Percentiles rank a stretch among this genome's conserved stretches.
Evolutionary conservation across 1,140 invertebrate species (phyloP).

Genomic region (Drosophila sechellia): DNA sequence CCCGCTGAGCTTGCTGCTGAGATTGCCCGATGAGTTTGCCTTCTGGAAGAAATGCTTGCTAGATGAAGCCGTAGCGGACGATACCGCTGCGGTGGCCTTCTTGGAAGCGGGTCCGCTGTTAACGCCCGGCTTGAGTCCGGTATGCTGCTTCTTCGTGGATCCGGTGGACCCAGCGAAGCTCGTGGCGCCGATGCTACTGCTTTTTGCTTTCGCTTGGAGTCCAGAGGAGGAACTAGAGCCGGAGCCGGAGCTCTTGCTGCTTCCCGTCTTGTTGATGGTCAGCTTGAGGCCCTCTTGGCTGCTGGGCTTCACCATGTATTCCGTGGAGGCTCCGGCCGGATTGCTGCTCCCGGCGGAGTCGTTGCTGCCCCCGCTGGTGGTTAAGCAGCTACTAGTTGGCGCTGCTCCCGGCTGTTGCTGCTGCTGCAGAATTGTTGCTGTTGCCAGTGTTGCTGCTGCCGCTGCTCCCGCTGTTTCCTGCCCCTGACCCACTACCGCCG

Average conservation of each 20-base stretch:
- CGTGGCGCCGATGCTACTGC: slow-evolving; percentile 3
- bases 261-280: slow-evolving; percentile 93
- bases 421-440: slow-evolving; percentile 43
- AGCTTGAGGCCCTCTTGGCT: slow-evolving; percentile 93
- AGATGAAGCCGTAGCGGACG: slow-evolving; percentile 24
- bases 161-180: slow-evolving; percentile 23
- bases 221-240: slow-evolving; percentile 25
- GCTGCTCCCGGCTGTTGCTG: slow-evolving; percentile 49
- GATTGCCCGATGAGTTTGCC: slow-evolving; percentile 77
- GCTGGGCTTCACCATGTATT: slow-evolving; percentile 88
- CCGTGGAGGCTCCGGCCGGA: slow-evolving; percentile 73
- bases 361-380: slow-evolving; percentile 28
- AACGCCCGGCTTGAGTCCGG: slow-evolving; percentile 93
- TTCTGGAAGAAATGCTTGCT: slow-evolving; percentile 78
- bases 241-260: slow-evolving; percentile 41
- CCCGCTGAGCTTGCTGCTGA: slow-evolving; percentile 66
- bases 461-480: slow-evolving; percentile 16
- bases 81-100: slow-evolving; percentile 40
- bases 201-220: slow-evolving; percentile 22
- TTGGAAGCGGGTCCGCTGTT: slow-evolving; percentile 80
- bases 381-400: slow-evolving; percentile 54
- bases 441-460: slow-evolving; percentile 29
- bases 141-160: slow-evolving; percentile 86
- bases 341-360: slow-evolving; percentile 21
- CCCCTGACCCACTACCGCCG: slow-evolving; percentile 21